These are phyloP conservation scores for Ametastegia equiseti DNA, from an alignment of 2,888 invertebrate species.

Conservation along the genomic window DNA sequence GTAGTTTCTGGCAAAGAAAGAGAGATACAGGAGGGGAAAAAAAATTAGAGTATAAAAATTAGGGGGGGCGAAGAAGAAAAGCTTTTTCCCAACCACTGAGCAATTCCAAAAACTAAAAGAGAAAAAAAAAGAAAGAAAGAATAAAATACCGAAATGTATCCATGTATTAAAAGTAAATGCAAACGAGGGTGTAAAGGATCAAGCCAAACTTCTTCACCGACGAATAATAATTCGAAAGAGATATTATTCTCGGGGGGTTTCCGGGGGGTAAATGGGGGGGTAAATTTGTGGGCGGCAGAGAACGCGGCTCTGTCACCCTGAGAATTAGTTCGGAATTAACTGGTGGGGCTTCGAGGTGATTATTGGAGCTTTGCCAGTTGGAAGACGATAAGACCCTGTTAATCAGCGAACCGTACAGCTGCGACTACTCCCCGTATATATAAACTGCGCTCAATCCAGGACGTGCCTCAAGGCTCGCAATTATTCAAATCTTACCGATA, in stretches of 20 bases:
- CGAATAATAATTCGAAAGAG: not conserved
- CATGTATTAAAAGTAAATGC: too few species aligned
- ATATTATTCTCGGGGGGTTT: not conserved
- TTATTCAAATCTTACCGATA: not conserved
- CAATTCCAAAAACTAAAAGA: constrained; percentile 29
- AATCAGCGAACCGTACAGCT: constrained; percentile 60
- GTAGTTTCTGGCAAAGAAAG: not conserved
- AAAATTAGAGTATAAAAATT: not conserved
- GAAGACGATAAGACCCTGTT: constrained; percentile 71
- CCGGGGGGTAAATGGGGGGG: not conserved
- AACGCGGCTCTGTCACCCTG: constrained; percentile 63
- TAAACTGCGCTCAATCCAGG: not conserved
- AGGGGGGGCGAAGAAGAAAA: not conserved
- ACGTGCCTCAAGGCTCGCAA: not conserved
- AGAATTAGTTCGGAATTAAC: constrained; percentile 72
- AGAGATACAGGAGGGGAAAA: constrained; percentile 1
- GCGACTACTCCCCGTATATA: not conserved
- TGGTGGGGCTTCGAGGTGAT: constrained; percentile 71
- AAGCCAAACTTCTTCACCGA: constrained; percentile 1
- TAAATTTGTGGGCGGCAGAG: constrained; percentile 32
- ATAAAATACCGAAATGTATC: too few species aligned
- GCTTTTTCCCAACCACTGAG: not conserved
- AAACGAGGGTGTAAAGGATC: constrained; percentile 36
- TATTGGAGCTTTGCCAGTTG: constrained; percentile 72
- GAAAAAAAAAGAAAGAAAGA: not conserved